These are phyloP conservation scores for Oreochromis mossambicus DNA, from an alignment of 2,797 vertebrate genomes.

Conservation along the genomic window DNA sequence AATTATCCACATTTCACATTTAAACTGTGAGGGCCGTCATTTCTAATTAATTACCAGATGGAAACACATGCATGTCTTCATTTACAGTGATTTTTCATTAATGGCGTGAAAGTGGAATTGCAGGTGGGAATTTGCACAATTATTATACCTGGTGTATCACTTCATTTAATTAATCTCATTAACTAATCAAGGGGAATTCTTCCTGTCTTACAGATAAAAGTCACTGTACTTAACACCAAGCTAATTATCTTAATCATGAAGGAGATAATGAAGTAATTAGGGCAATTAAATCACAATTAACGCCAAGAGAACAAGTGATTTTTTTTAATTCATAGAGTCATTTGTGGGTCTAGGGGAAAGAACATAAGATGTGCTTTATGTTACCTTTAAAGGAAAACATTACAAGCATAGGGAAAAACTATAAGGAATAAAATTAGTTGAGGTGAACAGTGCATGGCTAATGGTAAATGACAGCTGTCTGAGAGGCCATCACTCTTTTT, in stretches of 20 bases:
- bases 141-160: slow-evolving; percentile 72
- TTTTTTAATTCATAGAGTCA: slow-evolving; percentile 45
- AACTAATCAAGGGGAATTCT: slow-evolving; percentile 74
- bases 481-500: slow-evolving; percentile 64
- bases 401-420: slow-evolving; percentile 31
- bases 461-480: slow-evolving; percentile 77
- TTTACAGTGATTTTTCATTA: slow-evolving; percentile 64
- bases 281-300: slow-evolving; percentile 79
- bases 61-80: slow-evolving; percentile 54
- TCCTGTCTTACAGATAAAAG: slow-evolving; percentile 53
- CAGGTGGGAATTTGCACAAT: slow-evolving; percentile 80
- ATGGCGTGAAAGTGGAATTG: slow-evolving; percentile 64
- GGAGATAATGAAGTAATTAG: slow-evolving; percentile 73
- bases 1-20: slow-evolving; percentile 49
- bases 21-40: slow-evolving; percentile 38
- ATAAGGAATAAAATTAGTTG: slow-evolving; percentile 62
- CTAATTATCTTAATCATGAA: slow-evolving; percentile 75
- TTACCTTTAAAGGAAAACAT: slow-evolving; percentile 3
- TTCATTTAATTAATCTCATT: slow-evolving; percentile 78
- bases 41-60: slow-evolving; percentile 65
- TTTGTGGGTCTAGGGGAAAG: slow-evolving; percentile 2
- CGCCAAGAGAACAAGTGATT: slow-evolving; percentile 53
- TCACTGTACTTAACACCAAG: slow-evolving; percentile 72
- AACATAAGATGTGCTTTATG: slow-evolving; percentile 1
- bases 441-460: slow-evolving; percentile 50